A percentile compares a stretch with the other conserved stretches of the same genome.
phyloP scores from a whole-genome alignment of 2,797 vertebrate species.

The Cichlasoma orientale region DNA sequence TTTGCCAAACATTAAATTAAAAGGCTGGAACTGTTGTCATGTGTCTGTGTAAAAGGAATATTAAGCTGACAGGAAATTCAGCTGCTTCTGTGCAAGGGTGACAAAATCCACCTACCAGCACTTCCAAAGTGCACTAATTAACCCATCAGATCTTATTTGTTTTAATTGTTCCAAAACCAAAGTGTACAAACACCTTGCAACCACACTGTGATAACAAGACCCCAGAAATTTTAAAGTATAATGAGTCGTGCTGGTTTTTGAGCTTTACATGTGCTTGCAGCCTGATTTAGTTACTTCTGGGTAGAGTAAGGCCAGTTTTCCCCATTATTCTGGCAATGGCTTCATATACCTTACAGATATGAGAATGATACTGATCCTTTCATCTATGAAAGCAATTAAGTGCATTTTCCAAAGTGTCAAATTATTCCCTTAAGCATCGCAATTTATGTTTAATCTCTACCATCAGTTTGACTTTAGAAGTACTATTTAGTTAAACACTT shows the following conservation, averaged over 20 bases:
- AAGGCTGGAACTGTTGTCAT: not conserved
- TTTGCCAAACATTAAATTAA: not conserved
- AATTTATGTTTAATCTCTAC: not conserved
- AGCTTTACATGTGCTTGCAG: not conserved
- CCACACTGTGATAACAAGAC: not conserved
- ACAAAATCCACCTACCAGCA: not conserved
- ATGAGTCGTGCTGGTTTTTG: not conserved
- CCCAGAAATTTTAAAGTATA: not conserved
- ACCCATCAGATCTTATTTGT: not conserved
- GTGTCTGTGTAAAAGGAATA: not conserved
- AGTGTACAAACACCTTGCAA: not conserved
- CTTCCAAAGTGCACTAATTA: not conserved
- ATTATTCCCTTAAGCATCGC: not conserved
- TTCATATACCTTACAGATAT: not conserved
- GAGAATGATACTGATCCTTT: not conserved
- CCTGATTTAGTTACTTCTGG: not conserved
- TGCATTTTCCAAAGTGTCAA: not conserved
- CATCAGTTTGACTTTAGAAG: not conserved
- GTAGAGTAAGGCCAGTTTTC: not conserved
- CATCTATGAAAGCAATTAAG: not conserved
- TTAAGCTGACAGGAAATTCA: not conserved
- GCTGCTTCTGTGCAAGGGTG: not conserved
- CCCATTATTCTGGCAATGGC: not conserved
- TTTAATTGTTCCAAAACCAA: not conserved
- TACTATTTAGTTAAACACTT: not conserved